These are phyloP conservation scores for Rissa tridactyla DNA, from an alignment of 2,113 vertebrate species.

Conservation along the genomic window DNA sequence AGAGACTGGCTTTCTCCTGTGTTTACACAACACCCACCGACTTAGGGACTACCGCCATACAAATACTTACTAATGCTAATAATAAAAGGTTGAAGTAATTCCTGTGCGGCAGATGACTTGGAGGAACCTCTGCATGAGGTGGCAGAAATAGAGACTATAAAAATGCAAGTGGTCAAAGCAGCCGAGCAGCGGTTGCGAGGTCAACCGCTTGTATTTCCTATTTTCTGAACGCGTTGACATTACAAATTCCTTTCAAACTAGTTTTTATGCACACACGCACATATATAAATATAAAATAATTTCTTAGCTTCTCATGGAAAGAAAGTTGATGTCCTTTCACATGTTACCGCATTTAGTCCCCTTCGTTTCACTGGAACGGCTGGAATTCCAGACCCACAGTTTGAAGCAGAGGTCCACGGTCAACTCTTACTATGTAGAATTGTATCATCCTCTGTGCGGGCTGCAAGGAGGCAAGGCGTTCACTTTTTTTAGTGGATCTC, in stretches of 20 bases:
- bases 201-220: not conserved
- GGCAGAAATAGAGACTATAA: not conserved
- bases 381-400: not conserved
- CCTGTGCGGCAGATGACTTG: not conserved
- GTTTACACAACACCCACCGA: not conserved
- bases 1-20: not conserved
- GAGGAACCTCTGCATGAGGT: not conserved
- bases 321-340: not conserved
- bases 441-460: not conserved
- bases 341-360: not conserved
- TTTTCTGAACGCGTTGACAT: not conserved
- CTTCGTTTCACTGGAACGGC: not conserved
- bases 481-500: not conserved
- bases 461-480: not conserved
- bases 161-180: not conserved
- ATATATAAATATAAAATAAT: not conserved
- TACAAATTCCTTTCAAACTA: not conserved
- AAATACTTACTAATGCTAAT: not conserved
- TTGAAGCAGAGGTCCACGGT: not conserved
- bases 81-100: not conserved
- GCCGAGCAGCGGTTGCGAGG: not conserved
- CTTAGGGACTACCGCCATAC: not conserved
- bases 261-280: not conserved
- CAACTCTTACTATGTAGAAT: not conserved
- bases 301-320: not conserved